A percentile compares a stretch with the other conserved stretches of the same genome.
Evolutionary conservation across 1,140 invertebrate species (phyloP).

Genomic region (Brachystomella parvula): DNA sequence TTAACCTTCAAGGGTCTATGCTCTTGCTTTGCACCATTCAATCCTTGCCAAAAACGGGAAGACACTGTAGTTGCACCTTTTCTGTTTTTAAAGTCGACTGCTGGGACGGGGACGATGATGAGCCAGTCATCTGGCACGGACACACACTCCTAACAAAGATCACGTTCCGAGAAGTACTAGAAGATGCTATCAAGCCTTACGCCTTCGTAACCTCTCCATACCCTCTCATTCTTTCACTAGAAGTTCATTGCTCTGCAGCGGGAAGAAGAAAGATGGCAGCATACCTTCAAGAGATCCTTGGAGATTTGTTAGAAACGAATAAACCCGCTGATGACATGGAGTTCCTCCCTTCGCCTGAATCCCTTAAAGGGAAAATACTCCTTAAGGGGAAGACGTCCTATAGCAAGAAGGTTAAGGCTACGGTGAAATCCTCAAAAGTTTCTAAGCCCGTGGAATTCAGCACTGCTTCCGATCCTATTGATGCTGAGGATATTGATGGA

Average conservation of each 20-base stretch:
- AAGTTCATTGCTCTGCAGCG: slow-evolving; percentile 51
- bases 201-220: slow-evolving; percentile 45
- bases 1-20: too few relatives aligned
- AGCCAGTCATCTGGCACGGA: slow-evolving; percentile 53
- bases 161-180: slow-evolving; percentile 49
- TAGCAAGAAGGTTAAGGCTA: slow-evolving; percentile 40
- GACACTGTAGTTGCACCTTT: neutral
- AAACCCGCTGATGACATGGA: slow-evolving; percentile 39
- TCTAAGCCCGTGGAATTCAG: slow-evolving; percentile 22
- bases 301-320: slow-evolving; percentile 43
- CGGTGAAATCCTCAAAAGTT: neutral
- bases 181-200: slow-evolving; percentile 45
- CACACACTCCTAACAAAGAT: slow-evolving; percentile 53
- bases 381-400: slow-evolving; percentile 42
- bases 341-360: slow-evolving; percentile 43
- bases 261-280: slow-evolving; percentile 51
- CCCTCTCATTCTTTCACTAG: slow-evolving; percentile 53
- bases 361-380: slow-evolving; percentile 47
- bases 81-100: slow-evolving; percentile 48
- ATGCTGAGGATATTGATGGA: slow-evolving; percentile 28
- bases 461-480: slow-evolving; percentile 20
- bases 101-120: slow-evolving; percentile 53
- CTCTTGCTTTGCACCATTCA: neutral
- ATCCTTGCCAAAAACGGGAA: neutral
- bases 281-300: slow-evolving; percentile 48